Evolutionary conservation across 1,140 invertebrate species (phyloP), one percentile per base, ranked within the genome.

Genomic region (Drosophila trapezifrons): DNA sequence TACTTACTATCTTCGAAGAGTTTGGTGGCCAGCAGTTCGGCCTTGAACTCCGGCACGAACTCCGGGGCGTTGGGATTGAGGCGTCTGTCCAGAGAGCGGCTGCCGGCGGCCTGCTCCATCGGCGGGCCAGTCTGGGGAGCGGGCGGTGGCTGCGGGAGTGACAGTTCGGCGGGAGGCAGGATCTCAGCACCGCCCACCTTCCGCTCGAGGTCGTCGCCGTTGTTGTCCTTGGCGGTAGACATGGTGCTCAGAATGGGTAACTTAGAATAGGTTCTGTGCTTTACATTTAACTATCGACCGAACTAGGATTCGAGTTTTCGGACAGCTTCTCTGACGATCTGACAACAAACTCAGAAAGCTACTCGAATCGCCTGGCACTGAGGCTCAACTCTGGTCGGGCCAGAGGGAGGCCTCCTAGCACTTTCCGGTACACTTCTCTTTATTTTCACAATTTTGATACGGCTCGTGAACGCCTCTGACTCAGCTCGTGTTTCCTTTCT

Each of bases 61-160:
- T 63, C 80, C 2, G 84, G 64, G 3, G 84, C 84, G 46, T 89
- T 45, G 0, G 84, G 84, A 55, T 87, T 87, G 3, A 87, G 59
- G 18, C 84, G 82, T 9, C 22, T 70, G 42, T 75, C 81, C 22
- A 67, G 13, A 4, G 57, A 51, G 46, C 49, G 63, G 52, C 72
- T 63, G 25, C 51, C 47, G 9, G 49, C 40, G 8, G 72, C 51
- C 20, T 37, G n/a, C 4, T 38, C 55, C 13, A 13, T n/a, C 6
- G 17, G 6, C 1, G 40, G 25, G 2, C 25, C 1, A 15, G 37
- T 13, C 10, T 29, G 43, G 2, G 18, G 1, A 25, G 9, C 29
- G 37, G 37, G 25, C n/a, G 18, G 37, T 2, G 45, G 37, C 27
- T 15, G 15, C 13, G 20, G 58, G 8, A 5, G 45, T 4, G 15